Percentiles rank a stretch among this genome's conserved stretches.
Conservation (phyloP, 2,797 vertebrate genomes). For the Semaprochilodus insignis region DNA sequence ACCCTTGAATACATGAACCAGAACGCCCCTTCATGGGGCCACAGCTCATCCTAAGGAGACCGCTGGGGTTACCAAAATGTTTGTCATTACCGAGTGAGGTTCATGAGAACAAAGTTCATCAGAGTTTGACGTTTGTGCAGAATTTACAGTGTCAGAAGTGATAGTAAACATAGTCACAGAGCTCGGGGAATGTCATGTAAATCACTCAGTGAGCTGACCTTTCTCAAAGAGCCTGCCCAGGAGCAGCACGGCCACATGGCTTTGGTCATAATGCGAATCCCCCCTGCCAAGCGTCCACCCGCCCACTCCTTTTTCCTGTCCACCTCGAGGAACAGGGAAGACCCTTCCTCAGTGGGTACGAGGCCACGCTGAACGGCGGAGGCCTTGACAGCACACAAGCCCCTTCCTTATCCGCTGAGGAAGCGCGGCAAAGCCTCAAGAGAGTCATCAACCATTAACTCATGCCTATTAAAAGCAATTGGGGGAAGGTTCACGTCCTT, state of each 20-base stretch:
- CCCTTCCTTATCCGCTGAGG: slow-evolving; percentile 90
- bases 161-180: slow-evolving; percentile 41
- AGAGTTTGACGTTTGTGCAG: slow-evolving; percentile 28
- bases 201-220: slow-evolving; percentile 23
- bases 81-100: slow-evolving; percentile 17
- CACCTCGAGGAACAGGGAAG: slow-evolving; percentile 70
- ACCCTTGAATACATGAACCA: not conserved
- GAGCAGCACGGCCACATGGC: slow-evolving; percentile 39
- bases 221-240: slow-evolving; percentile 45
- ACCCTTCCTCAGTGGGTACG: slow-evolving; percentile 60
- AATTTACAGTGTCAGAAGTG: slow-evolving; percentile 34
- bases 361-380: slow-evolving; percentile 61
- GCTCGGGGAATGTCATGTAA: slow-evolving; percentile 24
- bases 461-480: slow-evolving; percentile 94
- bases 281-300: slow-evolving; percentile 13
- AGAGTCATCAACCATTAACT: slow-evolving; percentile 89
- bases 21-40: not conserved
- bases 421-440: slow-evolving; percentile 85
- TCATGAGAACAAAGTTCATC: slow-evolving; percentile 3
- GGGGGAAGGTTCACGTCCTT: slow-evolving; percentile 92
- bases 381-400: slow-evolving; percentile 74
- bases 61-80: not conserved
- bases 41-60: slow-evolving; percentile 9
- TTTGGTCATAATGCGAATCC: slow-evolving; percentile 45
- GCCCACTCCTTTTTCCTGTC: slow-evolving; percentile 70